A percentile compares a stretch with the other conserved stretches of the same genome.
Evolutionary conservation across 2,888 invertebrate species (phyloP).

Genomic region (Bombyx huttoni): DNA sequence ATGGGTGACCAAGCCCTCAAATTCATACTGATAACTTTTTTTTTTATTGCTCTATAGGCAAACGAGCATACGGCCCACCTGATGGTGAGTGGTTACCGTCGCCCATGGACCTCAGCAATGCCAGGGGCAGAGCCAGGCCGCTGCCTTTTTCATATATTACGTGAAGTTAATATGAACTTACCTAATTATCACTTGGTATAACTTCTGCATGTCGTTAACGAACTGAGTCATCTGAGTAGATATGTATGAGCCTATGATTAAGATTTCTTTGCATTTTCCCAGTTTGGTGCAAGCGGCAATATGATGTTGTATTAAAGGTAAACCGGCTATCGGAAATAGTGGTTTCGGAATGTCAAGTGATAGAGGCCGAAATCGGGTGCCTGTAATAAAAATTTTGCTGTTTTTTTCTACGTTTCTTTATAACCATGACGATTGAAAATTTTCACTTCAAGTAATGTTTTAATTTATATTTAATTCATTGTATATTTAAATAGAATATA

Average conservation of each 20-base stretch:
- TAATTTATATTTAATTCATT: too few relatives aligned
- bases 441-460: too few relatives aligned
- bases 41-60: too few relatives aligned
- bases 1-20: too few relatives aligned
- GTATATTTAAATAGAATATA: too few relatives aligned
- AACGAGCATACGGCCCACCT: too few relatives aligned
- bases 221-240: conserved; percentile 88
- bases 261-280: conserved; percentile 87
- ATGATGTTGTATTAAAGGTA: conserved; percentile 96
- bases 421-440: too few relatives aligned
- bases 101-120: too few relatives aligned
- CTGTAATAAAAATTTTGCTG: conserved; percentile 56
- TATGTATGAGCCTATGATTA: conserved; percentile 95
- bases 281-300: conserved; percentile 92
- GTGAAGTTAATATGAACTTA: conserved; percentile 23
- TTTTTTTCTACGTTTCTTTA: too few relatives aligned
- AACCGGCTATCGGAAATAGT: conserved; percentile 95
- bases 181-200: conserved; percentile 86
- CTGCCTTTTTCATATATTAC: too few relatives aligned
- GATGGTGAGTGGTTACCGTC: too few relatives aligned
- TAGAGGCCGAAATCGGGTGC: conserved; percentile 96
- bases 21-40: not conserved
- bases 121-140: too few relatives aligned
- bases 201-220: conserved; percentile 86
- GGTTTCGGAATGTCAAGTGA: conserved; percentile 98